These are phyloP conservation scores for Channallabes apus DNA, from an alignment of 2,797 vertebrate species.

Conservation along the genomic window DNA sequence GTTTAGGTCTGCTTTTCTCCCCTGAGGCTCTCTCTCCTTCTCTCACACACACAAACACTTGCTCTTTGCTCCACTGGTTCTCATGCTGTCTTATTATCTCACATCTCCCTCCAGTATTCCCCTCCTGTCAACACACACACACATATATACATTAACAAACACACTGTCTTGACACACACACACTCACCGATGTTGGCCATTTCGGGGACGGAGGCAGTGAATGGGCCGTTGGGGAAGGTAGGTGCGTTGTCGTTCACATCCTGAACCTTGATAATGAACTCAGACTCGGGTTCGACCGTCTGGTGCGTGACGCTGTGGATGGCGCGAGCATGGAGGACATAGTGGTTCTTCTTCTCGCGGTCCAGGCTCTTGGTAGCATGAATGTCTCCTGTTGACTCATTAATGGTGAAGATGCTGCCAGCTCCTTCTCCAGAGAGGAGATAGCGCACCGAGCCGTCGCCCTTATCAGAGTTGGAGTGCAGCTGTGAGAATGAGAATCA, in stretches of 20 bases:
- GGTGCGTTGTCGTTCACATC: constrained; percentile 94
- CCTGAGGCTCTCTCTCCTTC: background rate
- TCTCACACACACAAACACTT: background rate
- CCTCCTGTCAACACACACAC: background rate
- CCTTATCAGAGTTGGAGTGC: constrained; percentile 94
- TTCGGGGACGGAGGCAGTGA: constrained; percentile 86
- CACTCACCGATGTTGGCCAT: constrained; percentile 92
- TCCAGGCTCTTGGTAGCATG: constrained; percentile 88
- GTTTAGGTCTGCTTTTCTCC: background rate
- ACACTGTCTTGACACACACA: background rate
- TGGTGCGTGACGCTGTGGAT: constrained; percentile 85
- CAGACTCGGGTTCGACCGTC: constrained; percentile 87
- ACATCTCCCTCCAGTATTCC: background rate
- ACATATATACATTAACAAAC: background rate
- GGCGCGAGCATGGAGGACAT: constrained; percentile 88
- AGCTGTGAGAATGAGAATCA: constrained; percentile 69
- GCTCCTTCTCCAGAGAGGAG: constrained; percentile 92
- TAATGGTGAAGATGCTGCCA: constrained; percentile 88
- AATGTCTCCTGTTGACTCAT: constrained; percentile 90
- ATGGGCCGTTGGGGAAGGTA: constrained; percentile 86
- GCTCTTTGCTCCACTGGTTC: background rate
- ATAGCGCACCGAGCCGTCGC: constrained; percentile 90
- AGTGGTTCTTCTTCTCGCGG: constrained; percentile 89
- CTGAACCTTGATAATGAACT: constrained; percentile 96
- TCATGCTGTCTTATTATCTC: background rate